Percentiles rank a stretch among this genome's conserved stretches.
Evolutionary conservation across 1,140 invertebrate genomes (phyloP).

Genomic region (Monochamus saltuarius): DNA sequence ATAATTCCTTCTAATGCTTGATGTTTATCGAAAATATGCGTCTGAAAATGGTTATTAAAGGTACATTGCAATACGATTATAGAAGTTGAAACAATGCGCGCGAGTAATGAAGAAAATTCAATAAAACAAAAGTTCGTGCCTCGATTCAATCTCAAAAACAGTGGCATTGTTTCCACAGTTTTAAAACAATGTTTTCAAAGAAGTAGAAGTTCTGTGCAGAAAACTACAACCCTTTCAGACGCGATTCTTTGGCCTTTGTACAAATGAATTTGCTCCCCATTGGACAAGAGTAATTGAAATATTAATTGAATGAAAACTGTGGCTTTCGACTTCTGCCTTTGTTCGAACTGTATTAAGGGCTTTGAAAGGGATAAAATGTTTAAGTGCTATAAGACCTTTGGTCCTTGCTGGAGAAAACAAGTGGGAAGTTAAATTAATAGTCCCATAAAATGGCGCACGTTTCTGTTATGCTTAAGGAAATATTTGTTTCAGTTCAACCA

Average conservation of each 20-base stretch:
- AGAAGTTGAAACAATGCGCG: no score
- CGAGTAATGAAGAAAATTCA: no score
- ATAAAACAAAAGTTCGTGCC: constrained; percentile 15
- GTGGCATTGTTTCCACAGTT: constrained; percentile 24
- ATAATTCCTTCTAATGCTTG: neutral
- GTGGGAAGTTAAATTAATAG: neutral
- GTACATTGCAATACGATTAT: no score
- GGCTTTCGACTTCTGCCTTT: constrained; percentile 21
- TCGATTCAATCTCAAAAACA: constrained; percentile 28
- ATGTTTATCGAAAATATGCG: neutral
- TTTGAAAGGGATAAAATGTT: constrained; percentile 20
- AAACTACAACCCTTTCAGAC: constrained; percentile 34
- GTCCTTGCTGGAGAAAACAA: constrained; percentile 11
- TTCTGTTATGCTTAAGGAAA: no score
- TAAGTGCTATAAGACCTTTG: constrained; percentile 7
- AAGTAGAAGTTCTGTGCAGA: constrained; percentile 19
- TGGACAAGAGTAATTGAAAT: constrained; percentile 40
- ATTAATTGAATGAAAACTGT: constrained; percentile 35
- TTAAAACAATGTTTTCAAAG: constrained; percentile 36
- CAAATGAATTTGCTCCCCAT: constrained; percentile 35
- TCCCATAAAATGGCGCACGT: neutral
- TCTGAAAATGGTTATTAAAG: no score
- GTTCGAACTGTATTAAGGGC: constrained; percentile 19
- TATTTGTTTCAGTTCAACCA: no score
- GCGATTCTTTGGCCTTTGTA: constrained; percentile 30